These are phyloP conservation scores for Achlya flavicornis DNA, from an alignment of 2,888 invertebrate genomes.

Conservation along the genomic window DNA sequence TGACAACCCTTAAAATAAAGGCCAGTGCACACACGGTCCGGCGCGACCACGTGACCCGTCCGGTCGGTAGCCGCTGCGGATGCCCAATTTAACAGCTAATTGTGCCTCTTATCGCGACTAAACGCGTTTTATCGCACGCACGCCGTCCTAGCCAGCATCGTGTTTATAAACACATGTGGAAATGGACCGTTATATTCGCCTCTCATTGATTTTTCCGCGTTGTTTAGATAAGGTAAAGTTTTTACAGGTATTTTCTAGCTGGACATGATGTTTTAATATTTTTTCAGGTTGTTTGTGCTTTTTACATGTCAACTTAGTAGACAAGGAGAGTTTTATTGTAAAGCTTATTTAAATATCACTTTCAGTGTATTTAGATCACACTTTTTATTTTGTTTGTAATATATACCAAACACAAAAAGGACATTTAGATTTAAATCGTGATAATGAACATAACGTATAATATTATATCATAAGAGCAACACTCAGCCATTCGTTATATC, in stretches of 20 bases:
- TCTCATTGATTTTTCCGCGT: slow-evolving; percentile 5
- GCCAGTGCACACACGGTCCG: slow-evolving; percentile 28
- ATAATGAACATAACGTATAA: too few relatives aligned
- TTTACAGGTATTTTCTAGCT: not conserved
- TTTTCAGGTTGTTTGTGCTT: not conserved
- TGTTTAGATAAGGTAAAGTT: not conserved
- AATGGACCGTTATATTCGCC: slow-evolving; percentile 39
- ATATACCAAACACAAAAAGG: too few relatives aligned
- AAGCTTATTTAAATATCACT: not conserved
- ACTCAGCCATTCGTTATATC: not conserved
- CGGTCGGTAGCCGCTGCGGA: slow-evolving; percentile 20
- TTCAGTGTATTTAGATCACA: not conserved
- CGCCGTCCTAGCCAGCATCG: slow-evolving; percentile 18
- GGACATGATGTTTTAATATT: not conserved
- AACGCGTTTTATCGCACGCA: slow-evolving; percentile 35
- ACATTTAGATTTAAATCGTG: too few relatives aligned
- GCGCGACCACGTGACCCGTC: slow-evolving; percentile 29
- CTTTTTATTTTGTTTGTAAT: not conserved
- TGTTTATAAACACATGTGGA: slow-evolving; percentile 47
- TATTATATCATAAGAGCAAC: too few relatives aligned
- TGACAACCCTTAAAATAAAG: slow-evolving; percentile 23
- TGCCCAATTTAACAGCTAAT: slow-evolving; percentile 44
- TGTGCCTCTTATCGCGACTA: slow-evolving; percentile 38
- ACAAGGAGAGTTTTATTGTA: not conserved
- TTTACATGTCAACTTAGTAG: not conserved